A percentile compares a stretch with the other conserved stretches of the same genome.
Evolutionary conservation across 2,113 vertebrate genomes (phyloP).

Genomic region (Xiphorhynchus elegans): DNA sequence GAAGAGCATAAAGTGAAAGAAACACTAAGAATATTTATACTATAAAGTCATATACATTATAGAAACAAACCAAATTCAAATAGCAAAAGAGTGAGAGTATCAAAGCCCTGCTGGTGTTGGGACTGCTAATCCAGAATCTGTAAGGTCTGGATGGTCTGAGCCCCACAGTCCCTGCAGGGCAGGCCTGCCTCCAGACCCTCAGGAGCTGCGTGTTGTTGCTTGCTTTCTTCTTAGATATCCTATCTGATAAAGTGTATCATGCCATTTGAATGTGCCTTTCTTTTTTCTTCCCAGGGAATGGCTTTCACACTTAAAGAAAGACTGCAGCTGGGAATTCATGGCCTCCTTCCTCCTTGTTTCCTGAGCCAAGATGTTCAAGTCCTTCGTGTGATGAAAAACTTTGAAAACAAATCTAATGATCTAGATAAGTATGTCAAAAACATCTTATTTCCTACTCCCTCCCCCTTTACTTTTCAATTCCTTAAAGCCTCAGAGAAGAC

Average conservation of each 20-base stretch:
- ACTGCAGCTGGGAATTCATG: conserved; percentile 94
- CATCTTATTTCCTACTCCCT: background rate
- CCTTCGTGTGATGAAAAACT: conserved; percentile 93
- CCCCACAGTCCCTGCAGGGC: accelerated
- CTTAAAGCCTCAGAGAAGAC: background rate
- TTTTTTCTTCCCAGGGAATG: conserved; percentile 86
- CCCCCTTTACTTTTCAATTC: background rate
- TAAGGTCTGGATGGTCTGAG: background rate
- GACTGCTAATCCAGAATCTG: background rate
- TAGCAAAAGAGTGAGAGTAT: background rate
- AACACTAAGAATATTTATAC: background rate
- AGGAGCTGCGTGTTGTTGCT: background rate
- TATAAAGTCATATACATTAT: background rate
- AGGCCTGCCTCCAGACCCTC: background rate
- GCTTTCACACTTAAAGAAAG: conserved; percentile 95
- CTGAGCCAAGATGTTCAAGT: conserved; percentile 94
- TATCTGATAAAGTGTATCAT: background rate
- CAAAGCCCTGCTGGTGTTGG: background rate
- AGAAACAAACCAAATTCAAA: background rate
- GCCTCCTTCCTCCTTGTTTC: conserved; percentile 95
- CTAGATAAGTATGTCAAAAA: conserved; percentile 88
- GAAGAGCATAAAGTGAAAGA: background rate
- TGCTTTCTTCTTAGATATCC: background rate
- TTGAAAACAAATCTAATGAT: conserved; percentile 86
- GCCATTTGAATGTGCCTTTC: background rate